Conservation (phyloP, 1,140 invertebrate genomes). For the Papilio glaucus region DNA sequence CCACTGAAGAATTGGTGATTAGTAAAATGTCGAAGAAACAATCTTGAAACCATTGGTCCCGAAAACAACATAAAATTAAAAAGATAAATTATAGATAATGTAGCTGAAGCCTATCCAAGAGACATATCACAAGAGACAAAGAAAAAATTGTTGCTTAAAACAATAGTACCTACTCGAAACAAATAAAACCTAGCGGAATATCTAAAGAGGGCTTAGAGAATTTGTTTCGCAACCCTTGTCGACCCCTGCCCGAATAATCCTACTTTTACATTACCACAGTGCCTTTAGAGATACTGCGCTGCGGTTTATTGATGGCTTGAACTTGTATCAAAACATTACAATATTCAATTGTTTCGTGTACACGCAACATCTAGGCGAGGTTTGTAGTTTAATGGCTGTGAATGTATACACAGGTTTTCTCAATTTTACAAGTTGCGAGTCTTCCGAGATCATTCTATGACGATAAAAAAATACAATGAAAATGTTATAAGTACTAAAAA, state of each 20-base stretch:
- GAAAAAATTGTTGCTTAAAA: too few species aligned
- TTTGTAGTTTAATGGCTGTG: neutral
- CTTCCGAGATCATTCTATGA: too few species aligned
- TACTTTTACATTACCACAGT: neutral
- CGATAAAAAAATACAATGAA: too few species aligned
- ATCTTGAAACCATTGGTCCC: too few species aligned
- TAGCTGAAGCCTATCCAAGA: too few species aligned
- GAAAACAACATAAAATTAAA: too few species aligned
- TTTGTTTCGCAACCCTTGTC: slow-evolving; percentile 10
- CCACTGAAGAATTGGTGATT: too few species aligned
- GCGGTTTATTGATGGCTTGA: slow-evolving; percentile 2
- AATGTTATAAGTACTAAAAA: too few species aligned
- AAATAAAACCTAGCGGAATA: neutral
- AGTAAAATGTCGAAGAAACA: too few species aligned
- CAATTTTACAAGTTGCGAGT: neutral
- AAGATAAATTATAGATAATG: too few species aligned
- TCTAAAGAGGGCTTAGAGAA: slow-evolving; percentile 12
- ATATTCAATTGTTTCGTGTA: neutral
- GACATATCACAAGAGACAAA: too few species aligned
- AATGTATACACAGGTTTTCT: too few species aligned
- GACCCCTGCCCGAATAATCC: slow-evolving; percentile 2
- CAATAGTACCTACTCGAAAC: neutral
- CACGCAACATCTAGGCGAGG: neutral
- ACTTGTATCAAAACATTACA: neutral
- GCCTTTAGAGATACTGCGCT: neutral